phyloP scores from a whole-genome alignment of 2,797 vertebrate species.

The Hirundo rustica region DNA sequence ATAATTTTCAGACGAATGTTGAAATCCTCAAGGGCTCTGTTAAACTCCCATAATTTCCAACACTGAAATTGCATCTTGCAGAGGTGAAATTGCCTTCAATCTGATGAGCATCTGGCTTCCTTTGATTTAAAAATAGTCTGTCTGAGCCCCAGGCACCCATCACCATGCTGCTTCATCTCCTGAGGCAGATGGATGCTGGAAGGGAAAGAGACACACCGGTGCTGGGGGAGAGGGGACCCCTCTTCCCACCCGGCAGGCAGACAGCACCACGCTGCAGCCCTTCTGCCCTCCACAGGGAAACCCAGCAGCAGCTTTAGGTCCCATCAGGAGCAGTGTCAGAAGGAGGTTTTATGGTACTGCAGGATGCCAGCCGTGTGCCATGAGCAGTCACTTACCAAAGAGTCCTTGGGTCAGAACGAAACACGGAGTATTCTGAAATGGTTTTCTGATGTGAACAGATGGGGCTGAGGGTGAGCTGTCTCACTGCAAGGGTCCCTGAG shows the following conservation, averaged over 20 bases:
- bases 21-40: not conserved
- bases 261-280: not conserved
- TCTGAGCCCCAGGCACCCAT: not conserved
- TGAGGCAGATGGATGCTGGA: not conserved
- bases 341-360: not conserved
- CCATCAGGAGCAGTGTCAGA: not conserved
- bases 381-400: not conserved
- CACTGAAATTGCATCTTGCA: not conserved
- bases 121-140: not conserved
- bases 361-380: not conserved
- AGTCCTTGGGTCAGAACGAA: not conserved
- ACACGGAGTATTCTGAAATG: not conserved
- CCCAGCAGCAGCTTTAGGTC: not conserved
- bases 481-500: not conserved
- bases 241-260: not conserved
- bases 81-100: not conserved
- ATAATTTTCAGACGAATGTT: not conserved
- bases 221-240: not conserved
- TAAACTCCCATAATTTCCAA: not conserved
- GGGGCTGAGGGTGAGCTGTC: not conserved
- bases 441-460: not conserved
- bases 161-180: rapidly evolving
- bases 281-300: not conserved
- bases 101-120: not conserved
- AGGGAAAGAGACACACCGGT: not conserved